These are phyloP conservation scores for Champsocephalus gunnari DNA, from an alignment of 2,797 vertebrate species.

Conservation along the genomic window DNA sequence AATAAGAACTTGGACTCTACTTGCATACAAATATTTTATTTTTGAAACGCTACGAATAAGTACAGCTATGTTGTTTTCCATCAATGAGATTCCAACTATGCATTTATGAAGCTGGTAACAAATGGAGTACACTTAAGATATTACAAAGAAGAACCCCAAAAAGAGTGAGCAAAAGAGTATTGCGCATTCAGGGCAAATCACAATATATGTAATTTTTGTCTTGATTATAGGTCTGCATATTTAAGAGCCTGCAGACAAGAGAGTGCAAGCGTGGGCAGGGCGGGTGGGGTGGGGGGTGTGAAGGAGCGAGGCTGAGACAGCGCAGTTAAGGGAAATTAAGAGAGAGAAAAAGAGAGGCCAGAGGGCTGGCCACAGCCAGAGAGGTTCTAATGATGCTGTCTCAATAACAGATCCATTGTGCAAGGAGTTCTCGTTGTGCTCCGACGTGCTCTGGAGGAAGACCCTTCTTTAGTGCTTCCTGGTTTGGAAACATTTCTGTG, in stretches of 20 bases:
- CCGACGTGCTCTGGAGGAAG: constrained; percentile 40
- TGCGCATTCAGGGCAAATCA: no score
- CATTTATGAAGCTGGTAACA: not conserved
- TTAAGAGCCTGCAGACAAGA: constrained; percentile 35
- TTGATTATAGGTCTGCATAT: constrained; percentile 52
- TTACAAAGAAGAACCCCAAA: not conserved
- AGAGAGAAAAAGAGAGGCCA: constrained; percentile 32
- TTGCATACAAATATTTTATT: not conserved
- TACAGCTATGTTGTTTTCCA: constrained; percentile 14
- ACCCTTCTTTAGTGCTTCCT: constrained; percentile 16
- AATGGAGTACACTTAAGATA: not conserved
- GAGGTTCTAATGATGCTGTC: constrained; percentile 63
- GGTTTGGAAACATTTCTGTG: constrained; percentile 19
- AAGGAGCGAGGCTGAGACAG: constrained; percentile 24
- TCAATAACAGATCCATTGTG: constrained; percentile 56
- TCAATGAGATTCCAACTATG: not conserved
- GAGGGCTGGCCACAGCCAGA: constrained; percentile 50
- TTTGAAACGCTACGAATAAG: not conserved
- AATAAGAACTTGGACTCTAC: not conserved
- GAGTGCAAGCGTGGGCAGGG: constrained; percentile 26
- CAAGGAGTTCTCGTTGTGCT: constrained; percentile 37
- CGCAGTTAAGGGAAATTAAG: constrained; percentile 37
- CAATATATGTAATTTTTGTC: constrained; percentile 22
- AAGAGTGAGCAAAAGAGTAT: not conserved
- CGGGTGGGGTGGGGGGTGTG: not conserved